Conservation (phyloP, 2,888 invertebrate genomes). For the Aspidiotus rigidus region DNA sequence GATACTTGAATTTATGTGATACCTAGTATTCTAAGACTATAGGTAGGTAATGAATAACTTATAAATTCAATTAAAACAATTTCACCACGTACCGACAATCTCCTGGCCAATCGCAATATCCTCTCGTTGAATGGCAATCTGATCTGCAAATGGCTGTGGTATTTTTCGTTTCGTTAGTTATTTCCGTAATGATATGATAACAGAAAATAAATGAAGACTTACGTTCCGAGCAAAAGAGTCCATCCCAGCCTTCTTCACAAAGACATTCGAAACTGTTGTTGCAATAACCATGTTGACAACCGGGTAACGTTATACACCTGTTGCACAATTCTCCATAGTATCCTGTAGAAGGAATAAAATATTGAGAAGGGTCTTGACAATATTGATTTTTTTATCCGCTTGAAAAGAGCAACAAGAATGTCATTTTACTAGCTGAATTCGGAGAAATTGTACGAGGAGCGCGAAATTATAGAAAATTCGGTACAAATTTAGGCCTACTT, state of each 20-base stretch:
- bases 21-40: too few relatives aligned
- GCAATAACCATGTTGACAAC: conserved; percentile 78
- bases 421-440: too few relatives aligned
- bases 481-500: too few relatives aligned
- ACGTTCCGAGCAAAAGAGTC: conserved; percentile 81
- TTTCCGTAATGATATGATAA: not conserved
- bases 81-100: conserved; percentile 56
- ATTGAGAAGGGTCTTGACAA: too few relatives aligned
- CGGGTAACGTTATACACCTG: conserved; percentile 75
- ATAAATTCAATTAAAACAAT: not conserved
- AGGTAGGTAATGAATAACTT: too few relatives aligned
- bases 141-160: conserved; percentile 72
- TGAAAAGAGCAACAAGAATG: too few relatives aligned
- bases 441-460: too few relatives aligned
- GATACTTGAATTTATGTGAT: too few relatives aligned
- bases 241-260: conserved; percentile 78
- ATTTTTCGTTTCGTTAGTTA: not conserved
- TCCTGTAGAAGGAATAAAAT: conserved; percentile 42
- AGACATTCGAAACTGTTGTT: conserved; percentile 78
- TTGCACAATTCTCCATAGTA: conserved; percentile 77
- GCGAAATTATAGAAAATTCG: too few relatives aligned
- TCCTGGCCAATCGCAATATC: conserved; percentile 75
- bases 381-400: too few relatives aligned
- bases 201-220: conserved; percentile 43
- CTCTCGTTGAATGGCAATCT: conserved; percentile 74